These are phyloP conservation scores for Melinaea menophilus DNA, from an alignment of 2,888 invertebrate genomes.

Conservation along the genomic window DNA sequence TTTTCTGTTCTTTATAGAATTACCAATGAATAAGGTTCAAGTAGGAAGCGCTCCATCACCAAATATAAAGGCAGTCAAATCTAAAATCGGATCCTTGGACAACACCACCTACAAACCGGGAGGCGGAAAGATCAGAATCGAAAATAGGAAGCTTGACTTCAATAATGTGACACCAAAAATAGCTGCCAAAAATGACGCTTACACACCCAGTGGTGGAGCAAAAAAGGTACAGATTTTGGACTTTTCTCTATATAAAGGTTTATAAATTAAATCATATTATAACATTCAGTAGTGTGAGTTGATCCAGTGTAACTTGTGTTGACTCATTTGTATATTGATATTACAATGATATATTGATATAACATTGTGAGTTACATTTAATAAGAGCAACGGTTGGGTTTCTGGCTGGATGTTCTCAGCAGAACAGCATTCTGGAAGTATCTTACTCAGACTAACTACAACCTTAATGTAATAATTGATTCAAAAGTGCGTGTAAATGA, in stretches of 20 bases:
- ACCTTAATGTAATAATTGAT: too few species aligned
- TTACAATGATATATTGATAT: too few species aligned
- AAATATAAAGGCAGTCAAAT: slow-evolving; percentile 93
- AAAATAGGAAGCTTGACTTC: slow-evolving; percentile 90
- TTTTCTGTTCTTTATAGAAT: slow-evolving; percentile 71
- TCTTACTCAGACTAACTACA: too few species aligned
- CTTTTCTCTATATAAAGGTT: not conserved
- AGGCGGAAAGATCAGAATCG: slow-evolving; percentile 92
- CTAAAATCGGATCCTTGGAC: slow-evolving; percentile 95
- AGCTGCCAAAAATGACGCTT: slow-evolving; percentile 93
- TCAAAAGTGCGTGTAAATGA: too few species aligned
- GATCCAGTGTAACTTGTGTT: too few species aligned
- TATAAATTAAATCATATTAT: not conserved
- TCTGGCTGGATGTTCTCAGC: too few species aligned
- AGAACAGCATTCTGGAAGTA: too few species aligned
- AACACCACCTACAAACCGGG: slow-evolving; percentile 93
- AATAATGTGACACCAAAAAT: slow-evolving; percentile 91
- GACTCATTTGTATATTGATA: too few species aligned
- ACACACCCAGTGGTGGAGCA: slow-evolving; percentile 91
- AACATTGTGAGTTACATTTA: too few species aligned
- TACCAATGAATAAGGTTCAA: slow-evolving; percentile 96
- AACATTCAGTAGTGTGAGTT: too few species aligned
- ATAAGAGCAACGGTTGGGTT: too few species aligned
- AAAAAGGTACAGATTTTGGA: slow-evolving; percentile 83
- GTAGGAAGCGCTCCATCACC: slow-evolving; percentile 95